Evolutionary conservation across 2,113 vertebrate genomes (phyloP), one percentile per base, ranked within the genome.

Genomic region (Pseudorectes ferrugineus): DNA sequence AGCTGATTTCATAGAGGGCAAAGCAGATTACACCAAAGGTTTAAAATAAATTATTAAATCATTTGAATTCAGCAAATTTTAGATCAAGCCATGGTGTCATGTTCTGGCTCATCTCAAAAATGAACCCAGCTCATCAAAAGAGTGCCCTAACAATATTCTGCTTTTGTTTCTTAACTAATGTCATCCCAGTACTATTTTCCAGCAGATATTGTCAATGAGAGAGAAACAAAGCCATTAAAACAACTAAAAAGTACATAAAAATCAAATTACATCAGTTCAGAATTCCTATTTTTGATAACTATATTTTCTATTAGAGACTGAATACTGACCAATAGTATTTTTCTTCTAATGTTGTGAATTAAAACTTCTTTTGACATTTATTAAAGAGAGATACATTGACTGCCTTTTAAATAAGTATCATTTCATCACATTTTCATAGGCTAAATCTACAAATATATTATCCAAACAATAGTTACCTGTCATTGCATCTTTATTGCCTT

Each of bases 401-500:
- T 59, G 12, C 33, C 75, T 80, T 80, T 84, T 25, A 12, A 54
- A 55, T 18, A 84, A 81, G 36, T 49, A 61, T 35, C 1, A 72
- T 57, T 48, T 23, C 2, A 75, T 84, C 35, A 15, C 18, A 31
- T 75, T 91, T 78, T 86, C 20, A 57, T 71, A 46, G 80, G 46
- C 14, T 71, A 74, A 36, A 81, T 31, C 58, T 70, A 78, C n/a
- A 86, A 94, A 87, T 85, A 31, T 9, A 92, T 92, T 85, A 72
- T 55, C 35, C 85, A 91, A 95, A 91, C 54, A 79, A 77, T 18
- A 89, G 36, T 40, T 78, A 88, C 70, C 36, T 59, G 14, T 52
- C 67, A 29, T 46, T 72, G 13, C 78, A 68, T 94, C 92, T 86
- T 93, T 95, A 96, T 89, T 97, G 85, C 79, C 83, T 91, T 89